Conservation (phyloP, 2,797 vertebrate genomes). For the Enteromius trimaculatus region DNA sequence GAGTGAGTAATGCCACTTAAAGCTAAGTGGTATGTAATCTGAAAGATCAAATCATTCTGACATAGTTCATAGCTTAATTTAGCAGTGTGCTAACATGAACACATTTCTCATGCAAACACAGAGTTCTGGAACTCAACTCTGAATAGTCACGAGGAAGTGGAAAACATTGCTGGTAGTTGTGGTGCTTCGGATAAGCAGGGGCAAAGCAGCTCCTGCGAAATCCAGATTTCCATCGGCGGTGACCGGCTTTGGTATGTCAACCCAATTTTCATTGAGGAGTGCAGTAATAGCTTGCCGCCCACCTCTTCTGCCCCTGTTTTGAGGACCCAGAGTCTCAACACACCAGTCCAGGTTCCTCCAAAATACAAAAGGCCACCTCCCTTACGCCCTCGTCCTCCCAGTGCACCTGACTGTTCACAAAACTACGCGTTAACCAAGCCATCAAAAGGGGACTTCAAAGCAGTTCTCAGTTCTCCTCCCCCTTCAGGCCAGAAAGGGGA, state of each 20-base stretch:
- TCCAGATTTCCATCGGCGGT: slow-evolving; percentile 75
- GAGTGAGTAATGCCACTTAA: neutral
- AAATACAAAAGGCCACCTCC: slow-evolving; percentile 77
- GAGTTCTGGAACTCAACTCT: slow-evolving; percentile 91
- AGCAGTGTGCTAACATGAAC: slow-evolving; percentile 15
- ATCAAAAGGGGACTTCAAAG: slow-evolving; percentile 40
- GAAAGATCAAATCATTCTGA: neutral
- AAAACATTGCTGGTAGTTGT: neutral
- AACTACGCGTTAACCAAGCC: slow-evolving; percentile 55
- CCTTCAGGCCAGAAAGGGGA: slow-evolving; percentile 59
- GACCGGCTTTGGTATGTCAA: slow-evolving; percentile 87
- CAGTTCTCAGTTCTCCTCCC: slow-evolving; percentile 57
- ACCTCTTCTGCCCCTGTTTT: slow-evolving; percentile 57
- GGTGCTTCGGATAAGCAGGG: slow-evolving; percentile 52
- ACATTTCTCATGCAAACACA: slow-evolving; percentile 62
- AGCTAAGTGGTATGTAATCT: neutral
- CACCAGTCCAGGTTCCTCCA: slow-evolving; percentile 46
- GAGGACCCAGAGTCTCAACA: slow-evolving; percentile 63
- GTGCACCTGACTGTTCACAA: slow-evolving; percentile 56
- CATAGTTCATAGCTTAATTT: neutral
- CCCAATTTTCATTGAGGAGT: slow-evolving; percentile 87
- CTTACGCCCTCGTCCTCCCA: slow-evolving; percentile 72
- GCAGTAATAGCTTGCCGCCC: slow-evolving; percentile 61
- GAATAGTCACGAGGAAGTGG: slow-evolving; percentile 68
- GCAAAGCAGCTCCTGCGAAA: slow-evolving; percentile 77